These are phyloP conservation scores for Indicator indicator DNA, from an alignment of 2,113 vertebrate species.

Conservation along the genomic window DNA sequence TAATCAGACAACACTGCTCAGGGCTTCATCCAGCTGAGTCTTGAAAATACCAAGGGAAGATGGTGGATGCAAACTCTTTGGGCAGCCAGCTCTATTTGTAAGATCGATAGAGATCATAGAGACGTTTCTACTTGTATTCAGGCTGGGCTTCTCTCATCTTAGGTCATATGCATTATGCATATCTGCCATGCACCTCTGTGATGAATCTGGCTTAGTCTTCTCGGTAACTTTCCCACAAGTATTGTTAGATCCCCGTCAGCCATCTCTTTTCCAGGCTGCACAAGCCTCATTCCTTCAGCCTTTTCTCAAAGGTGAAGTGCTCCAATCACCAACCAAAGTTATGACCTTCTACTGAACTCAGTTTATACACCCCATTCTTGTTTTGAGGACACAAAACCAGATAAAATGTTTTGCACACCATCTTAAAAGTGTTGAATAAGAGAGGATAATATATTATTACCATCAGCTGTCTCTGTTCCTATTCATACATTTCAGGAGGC, in stretches of 20 bases:
- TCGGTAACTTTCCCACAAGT: background rate
- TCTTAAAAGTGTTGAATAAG: background rate
- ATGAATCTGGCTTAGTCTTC: background rate
- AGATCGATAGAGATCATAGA: background rate
- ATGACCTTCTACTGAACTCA: background rate
- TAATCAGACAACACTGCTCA: background rate
- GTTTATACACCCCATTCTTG: background rate
- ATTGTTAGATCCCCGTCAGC: background rate
- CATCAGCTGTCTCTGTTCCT: background rate
- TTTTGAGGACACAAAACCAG: background rate
- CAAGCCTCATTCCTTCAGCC: background rate
- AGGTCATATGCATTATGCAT: background rate
- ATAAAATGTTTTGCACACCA: background rate
- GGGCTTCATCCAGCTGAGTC: background rate
- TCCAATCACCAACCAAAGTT: rapidly evolving
- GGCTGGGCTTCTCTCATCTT: background rate
- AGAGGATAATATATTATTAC: background rate
- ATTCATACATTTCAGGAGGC: background rate
- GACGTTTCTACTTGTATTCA: background rate
- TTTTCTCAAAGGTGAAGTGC: background rate
- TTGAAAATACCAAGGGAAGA: background rate
- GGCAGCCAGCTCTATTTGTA: background rate
- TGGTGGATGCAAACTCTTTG: background rate
- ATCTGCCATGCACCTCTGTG: background rate
- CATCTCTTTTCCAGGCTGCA: background rate